These are phyloP conservation scores for Oncopeltus fasciatus DNA, from an alignment of 1,140 invertebrate genomes.

Conservation along the genomic window DNA sequence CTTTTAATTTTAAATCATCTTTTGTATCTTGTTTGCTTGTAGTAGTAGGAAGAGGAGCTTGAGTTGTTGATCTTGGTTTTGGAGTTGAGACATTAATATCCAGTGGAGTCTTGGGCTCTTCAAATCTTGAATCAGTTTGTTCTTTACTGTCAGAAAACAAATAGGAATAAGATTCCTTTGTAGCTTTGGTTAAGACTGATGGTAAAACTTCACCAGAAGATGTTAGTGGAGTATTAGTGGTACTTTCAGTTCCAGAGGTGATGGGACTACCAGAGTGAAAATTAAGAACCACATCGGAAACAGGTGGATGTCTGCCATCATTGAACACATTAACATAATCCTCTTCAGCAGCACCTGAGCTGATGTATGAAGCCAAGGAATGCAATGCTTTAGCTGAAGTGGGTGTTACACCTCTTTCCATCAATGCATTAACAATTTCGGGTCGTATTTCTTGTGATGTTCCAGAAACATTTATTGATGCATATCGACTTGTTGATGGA, in stretches of 20 bases:
- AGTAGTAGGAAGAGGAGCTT: neutral
- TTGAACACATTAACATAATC: neutral
- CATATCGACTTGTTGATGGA: constrained; percentile 1
- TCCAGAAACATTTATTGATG: neutral
- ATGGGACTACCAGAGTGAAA: constrained; percentile 19
- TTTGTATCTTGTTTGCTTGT: constrained; percentile 33
- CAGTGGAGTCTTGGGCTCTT: neutral
- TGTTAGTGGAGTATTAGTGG: constrained; percentile 1
- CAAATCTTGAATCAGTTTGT: neutral
- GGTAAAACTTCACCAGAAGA: constrained; percentile 17
- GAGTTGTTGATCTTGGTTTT: neutral
- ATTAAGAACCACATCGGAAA: constrained; percentile 17
- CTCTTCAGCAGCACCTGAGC: neutral
- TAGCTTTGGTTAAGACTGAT: constrained; percentile 23
- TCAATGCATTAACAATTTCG: constrained; percentile 18
- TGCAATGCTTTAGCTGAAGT: constrained; percentile 45
- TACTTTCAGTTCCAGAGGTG: neutral
- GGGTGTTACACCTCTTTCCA: constrained; percentile 11
- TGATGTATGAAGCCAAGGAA: constrained; percentile 42
- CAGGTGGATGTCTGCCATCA: neutral
- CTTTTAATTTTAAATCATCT: constrained; percentile 25
- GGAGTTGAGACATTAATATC: neutral
- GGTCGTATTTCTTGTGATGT: constrained; percentile 15
- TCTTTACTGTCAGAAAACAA: constrained; percentile 21
- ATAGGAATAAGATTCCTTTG: constrained; percentile 24